A percentile compares a stretch with the other conserved stretches of the same genome.
These are phyloP conservation scores for Nyctalus aviator DNA, from an alignment of 2,797 vertebrate genomes.

Conservation along the genomic window DNA sequence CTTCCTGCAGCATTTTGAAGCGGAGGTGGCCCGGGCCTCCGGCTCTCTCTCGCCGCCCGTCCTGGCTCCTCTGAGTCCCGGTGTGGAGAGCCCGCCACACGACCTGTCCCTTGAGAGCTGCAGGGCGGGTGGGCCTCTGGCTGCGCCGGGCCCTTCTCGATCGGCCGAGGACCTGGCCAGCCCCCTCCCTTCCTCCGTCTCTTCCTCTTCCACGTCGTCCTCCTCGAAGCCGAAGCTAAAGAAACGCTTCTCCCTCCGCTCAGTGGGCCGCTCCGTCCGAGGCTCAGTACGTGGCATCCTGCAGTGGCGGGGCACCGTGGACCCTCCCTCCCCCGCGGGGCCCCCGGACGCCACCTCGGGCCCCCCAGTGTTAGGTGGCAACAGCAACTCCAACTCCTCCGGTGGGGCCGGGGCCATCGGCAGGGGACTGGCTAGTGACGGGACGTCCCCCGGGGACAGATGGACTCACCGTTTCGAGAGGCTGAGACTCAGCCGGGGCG, in stretches of 20 bases:
- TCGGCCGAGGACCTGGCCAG: slow-evolving; percentile 87
- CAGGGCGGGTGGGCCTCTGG: slow-evolving; percentile 83
- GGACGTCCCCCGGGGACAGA: slow-evolving; percentile 92
- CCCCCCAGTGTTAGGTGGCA: slow-evolving; percentile 83
- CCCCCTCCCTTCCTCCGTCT: slow-evolving; percentile 79
- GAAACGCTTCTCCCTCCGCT: slow-evolving; percentile 95
- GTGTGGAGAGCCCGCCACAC: slow-evolving; percentile 72
- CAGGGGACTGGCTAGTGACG: slow-evolving; percentile 72
- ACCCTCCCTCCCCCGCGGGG: slow-evolving; percentile 73
- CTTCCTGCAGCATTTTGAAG: slow-evolving; percentile 94
- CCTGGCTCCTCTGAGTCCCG: slow-evolving; percentile 83
- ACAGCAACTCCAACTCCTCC: slow-evolving; percentile 87
- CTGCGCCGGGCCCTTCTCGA: slow-evolving; percentile 85
- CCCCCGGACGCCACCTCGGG: slow-evolving; percentile 87
- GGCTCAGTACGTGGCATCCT: slow-evolving; percentile 94
- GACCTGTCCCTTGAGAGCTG: slow-evolving; percentile 84
- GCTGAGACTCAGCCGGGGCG: slow-evolving; percentile 92
- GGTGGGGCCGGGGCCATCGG: slow-evolving; percentile 84
- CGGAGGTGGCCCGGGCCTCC: slow-evolving; percentile 89
- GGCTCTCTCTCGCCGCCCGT: slow-evolving; percentile 82
- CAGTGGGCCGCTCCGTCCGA: slow-evolving; percentile 93
- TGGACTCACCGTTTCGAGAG: slow-evolving; percentile 95
- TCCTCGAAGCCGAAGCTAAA: slow-evolving; percentile 92
- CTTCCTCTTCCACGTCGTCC: slow-evolving; percentile 79
- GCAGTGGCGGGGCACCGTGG: slow-evolving; percentile 93